phyloP scores from a whole-genome alignment of 2,888 invertebrate genomes.

The Phragmatobia fuliginosa region DNA sequence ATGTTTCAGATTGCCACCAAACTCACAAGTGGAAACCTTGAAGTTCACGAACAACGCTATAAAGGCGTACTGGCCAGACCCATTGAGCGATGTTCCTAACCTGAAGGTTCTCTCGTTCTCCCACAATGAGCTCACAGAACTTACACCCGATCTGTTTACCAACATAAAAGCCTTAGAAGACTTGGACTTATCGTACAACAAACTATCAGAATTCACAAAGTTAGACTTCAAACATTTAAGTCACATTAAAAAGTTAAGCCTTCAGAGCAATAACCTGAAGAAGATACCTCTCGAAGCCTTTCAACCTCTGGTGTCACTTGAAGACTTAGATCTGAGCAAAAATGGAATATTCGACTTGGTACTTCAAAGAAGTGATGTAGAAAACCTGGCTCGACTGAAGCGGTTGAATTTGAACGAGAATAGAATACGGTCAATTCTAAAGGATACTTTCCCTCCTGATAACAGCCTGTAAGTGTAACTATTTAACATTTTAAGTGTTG shows the following conservation, averaged over 20 bases:
- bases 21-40: conserved; percentile 74
- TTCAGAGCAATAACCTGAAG: conserved; percentile 79
- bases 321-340: conserved; percentile 81
- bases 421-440: conserved; percentile 73
- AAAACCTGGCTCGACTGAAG: conserved; percentile 66
- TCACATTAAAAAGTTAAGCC: conserved; percentile 73
- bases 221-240: conserved; percentile 73
- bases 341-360: conserved; percentile 76
- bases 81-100: conserved; percentile 73
- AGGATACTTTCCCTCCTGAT: conserved; percentile 73
- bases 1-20: conserved; percentile 77
- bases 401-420: conserved; percentile 84
- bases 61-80: conserved; percentile 80
- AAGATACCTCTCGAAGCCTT: conserved; percentile 75
- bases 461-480: conserved; percentile 75
- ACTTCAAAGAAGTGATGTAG: conserved; percentile 66
- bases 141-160: conserved; percentile 81
- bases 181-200: conserved; percentile 85
- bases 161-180: conserved; percentile 75
- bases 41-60: conserved; percentile 78
- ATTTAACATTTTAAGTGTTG: background rate
- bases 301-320: conserved; percentile 70
- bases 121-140: conserved; percentile 77
- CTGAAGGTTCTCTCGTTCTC: conserved; percentile 80
- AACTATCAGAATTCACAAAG: conserved; percentile 72